phyloP scores from a whole-genome alignment of 1,140 invertebrate genomes.

The Caenorhabditis brenneri region DNA sequence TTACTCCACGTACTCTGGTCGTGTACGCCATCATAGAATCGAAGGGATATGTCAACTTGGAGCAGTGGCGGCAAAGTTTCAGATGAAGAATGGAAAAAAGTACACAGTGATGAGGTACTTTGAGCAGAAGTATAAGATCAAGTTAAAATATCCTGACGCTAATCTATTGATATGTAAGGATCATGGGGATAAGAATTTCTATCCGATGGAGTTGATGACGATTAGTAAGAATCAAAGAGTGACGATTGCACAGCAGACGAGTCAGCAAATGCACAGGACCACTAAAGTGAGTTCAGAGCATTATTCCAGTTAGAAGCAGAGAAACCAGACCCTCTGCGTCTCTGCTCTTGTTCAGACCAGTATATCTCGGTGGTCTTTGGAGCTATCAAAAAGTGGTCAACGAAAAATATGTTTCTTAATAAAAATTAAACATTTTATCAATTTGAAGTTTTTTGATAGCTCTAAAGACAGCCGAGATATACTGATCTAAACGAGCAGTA shows the following conservation, averaged over 20 bases:
- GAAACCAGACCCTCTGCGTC: too few species aligned
- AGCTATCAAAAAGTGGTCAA: too few species aligned
- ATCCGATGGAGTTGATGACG: conserved; percentile 51
- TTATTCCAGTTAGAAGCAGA: too few species aligned
- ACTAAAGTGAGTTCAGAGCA: too few species aligned
- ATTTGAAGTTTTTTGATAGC: too few species aligned
- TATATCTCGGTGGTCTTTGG: too few species aligned
- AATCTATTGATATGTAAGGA: conserved; percentile 30
- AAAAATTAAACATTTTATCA: too few species aligned
- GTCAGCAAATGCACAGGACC: conserved; percentile 48
- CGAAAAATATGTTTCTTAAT: too few species aligned
- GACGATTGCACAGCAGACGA: conserved; percentile 47
- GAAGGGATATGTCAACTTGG: not conserved
- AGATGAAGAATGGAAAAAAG: conserved; percentile 24
- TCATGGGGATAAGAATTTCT: conserved; percentile 12
- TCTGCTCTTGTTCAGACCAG: too few species aligned
- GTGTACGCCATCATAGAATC: conserved; percentile 8
- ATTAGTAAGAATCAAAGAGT: conserved; percentile 45
- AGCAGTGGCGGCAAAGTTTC: not conserved
- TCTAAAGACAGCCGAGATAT: too few species aligned
- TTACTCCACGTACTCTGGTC: conserved; percentile 26
- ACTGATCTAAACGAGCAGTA: too few species aligned
- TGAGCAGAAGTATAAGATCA: conserved; percentile 14
- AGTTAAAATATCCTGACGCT: conserved; percentile 27
- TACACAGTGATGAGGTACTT: conserved; percentile 48